A percentile compares a stretch with the other conserved stretches of the same genome.
These are phyloP conservation scores for Brachypteracias leptosomus DNA, from an alignment of 2,113 vertebrate species.

Conservation along the genomic window DNA sequence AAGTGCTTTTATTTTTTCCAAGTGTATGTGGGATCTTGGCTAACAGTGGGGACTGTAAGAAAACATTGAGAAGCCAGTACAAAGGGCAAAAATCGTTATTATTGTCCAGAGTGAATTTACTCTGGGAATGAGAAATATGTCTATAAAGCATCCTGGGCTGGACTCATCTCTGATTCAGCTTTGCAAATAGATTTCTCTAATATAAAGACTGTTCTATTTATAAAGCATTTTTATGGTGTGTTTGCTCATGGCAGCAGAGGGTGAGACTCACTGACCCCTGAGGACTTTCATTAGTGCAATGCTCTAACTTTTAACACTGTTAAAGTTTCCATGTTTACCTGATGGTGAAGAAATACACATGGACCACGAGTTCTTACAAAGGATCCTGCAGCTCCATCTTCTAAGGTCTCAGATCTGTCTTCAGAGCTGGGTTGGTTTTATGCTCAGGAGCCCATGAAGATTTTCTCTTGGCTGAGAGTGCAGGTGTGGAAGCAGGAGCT, in stretches of 20 bases:
- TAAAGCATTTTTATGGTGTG: not conserved
- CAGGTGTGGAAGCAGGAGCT: no score
- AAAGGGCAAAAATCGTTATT: not conserved
- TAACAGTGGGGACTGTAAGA: not conserved
- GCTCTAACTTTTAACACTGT: not conserved
- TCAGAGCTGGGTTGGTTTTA: not conserved
- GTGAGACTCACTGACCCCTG: not conserved
- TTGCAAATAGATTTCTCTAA: not conserved
- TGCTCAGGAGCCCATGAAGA: not conserved
- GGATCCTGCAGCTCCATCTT: not conserved
- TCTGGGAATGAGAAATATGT: not conserved
- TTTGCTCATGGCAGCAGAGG: not conserved
- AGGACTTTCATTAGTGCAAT: accelerated
- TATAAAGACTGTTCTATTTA: not conserved
- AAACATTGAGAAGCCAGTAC: not conserved
- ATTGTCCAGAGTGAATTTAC: not conserved
- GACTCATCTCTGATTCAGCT: not conserved
- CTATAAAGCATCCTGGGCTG: not conserved
- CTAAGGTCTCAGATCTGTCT: not conserved
- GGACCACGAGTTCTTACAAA: not conserved
- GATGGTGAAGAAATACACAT: not conserved
- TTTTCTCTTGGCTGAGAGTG: not conserved
- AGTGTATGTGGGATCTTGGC: not conserved
- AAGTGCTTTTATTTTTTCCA: not conserved
- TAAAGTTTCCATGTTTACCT: not conserved